Evolutionary conservation across 1,140 invertebrate species (phyloP), one percentile per base, ranked within the genome.

Genomic region (Zophobas atratus): DNA sequence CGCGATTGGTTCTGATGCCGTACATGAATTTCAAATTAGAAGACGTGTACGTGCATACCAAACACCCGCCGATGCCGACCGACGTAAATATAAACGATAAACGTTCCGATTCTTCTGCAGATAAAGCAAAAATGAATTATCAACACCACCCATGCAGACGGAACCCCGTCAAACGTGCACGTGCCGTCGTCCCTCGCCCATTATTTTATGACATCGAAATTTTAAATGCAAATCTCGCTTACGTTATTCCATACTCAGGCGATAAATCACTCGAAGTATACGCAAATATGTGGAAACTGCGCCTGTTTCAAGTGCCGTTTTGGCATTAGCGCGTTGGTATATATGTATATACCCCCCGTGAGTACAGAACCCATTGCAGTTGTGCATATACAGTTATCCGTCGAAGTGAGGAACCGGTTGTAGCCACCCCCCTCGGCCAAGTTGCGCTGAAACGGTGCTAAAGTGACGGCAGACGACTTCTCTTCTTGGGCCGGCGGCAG

Each of bases 401-500:
- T n/a, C 20, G 49, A 51, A 5, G 20, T 70, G 20, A 48, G 36
- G 72, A 75, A 76, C 77, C 79, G 79, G 79, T 80, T 74, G 60
- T 39, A 77, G 57, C 74, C 79, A 74, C 79, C 74, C 75, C 75
- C 75, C 75, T 75, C 73, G 72, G 53, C 51, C 20, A 74, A 5
- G 49, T 51, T 51, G 49, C n/a, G 4, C n/a, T 20, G 49, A 20
- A 51, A 51, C 49, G 49, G 49, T 51, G 49, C 49, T 51, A 51
- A 51, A 51, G 6, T 51, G 4, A 20, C 49, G 49, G 49, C n/a
- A 20, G 49, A 51, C 49, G 49, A 51, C 49, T 51, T 51, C 49
- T 63, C 57, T 63, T 53, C 67, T 70, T 51, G 41, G 48, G 41
- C 53, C 46, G 34, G 60, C 57, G 57, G 38, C 60, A 70, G 67